A percentile compares a stretch with the other conserved stretches of the same genome.
Conservation (phyloP, 1,140 invertebrate genomes). For the Hesperophylax magnus region DNA sequence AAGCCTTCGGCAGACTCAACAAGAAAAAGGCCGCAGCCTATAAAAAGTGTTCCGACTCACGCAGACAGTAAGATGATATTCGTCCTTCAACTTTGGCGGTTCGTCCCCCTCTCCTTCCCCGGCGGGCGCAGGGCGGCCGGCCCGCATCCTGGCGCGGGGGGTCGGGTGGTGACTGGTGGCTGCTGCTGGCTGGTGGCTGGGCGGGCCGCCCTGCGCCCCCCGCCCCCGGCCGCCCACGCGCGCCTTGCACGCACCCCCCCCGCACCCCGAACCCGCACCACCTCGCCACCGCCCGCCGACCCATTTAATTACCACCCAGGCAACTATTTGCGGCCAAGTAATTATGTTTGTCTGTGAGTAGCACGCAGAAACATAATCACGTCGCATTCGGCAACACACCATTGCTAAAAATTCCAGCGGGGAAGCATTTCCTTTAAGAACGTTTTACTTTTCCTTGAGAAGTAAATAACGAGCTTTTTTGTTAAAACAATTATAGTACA, state of each 20-base stretch:
- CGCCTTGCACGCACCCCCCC: constrained; percentile 62
- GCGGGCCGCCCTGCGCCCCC: constrained; percentile 50
- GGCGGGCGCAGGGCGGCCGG: constrained; percentile 63
- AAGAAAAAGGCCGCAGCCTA: constrained; percentile 40
- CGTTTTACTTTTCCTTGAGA: background rate
- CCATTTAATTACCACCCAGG: constrained; percentile 27
- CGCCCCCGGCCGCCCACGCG: constrained; percentile 60
- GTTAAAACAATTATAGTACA: too few species aligned
- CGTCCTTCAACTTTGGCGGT: constrained; percentile 55
- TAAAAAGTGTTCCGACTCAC: constrained; percentile 56
- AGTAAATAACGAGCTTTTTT: background rate
- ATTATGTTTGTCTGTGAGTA: constrained; percentile 57
- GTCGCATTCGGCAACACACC: constrained; percentile 49
- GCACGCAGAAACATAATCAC: constrained; percentile 54
- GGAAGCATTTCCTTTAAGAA: background rate
- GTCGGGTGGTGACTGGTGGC: constrained; percentile 61
- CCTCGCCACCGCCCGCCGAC: constrained; percentile 35
- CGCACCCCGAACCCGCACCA: constrained; percentile 54
- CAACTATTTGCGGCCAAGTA: constrained; percentile 55
- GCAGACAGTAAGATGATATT: constrained; percentile 57
- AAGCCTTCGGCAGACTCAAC: constrained; percentile 35
- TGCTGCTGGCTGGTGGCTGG: constrained; percentile 67
- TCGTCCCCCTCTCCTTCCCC: background rate
- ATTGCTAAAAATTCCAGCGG: constrained; percentile 17
- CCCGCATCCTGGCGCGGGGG: constrained; percentile 62